phyloP scores from a whole-genome alignment of 2,113 vertebrate genomes.

The Asarcornis scutulata region DNA sequence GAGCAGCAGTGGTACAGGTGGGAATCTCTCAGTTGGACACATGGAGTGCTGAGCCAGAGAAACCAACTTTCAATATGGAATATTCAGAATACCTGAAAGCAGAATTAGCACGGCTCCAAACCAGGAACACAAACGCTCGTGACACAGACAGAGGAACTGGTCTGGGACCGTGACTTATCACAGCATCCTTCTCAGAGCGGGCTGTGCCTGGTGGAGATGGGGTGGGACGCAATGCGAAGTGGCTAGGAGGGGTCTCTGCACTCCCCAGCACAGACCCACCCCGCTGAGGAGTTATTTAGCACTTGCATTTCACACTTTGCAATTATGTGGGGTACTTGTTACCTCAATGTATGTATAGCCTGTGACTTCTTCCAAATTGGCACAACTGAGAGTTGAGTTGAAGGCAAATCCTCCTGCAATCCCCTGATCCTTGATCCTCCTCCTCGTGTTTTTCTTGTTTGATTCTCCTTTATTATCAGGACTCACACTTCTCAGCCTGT shows the following conservation, averaged over 20 bases:
- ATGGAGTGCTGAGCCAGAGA: accelerated
- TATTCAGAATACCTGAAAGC: neutral
- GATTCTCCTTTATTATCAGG: slow-evolving; percentile 53
- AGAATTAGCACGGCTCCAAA: neutral
- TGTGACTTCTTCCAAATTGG: neutral
- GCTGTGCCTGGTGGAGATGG: neutral
- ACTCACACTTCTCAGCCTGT: slow-evolving; percentile 52
- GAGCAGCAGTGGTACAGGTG: neutral
- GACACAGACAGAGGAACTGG: neutral
- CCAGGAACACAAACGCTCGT: accelerated
- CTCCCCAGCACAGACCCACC: accelerated
- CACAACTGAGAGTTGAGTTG: neutral
- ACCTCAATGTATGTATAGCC: neutral
- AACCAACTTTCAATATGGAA: neutral
- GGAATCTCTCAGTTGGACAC: neutral
- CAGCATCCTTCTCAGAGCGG: neutral
- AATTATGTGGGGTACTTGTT: neutral
- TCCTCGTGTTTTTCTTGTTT: slow-evolving; percentile 22
- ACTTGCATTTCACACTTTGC: neutral
- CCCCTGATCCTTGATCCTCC: neutral
- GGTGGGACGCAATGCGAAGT: accelerated
- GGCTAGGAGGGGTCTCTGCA: neutral
- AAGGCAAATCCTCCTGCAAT: neutral
- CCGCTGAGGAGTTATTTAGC: neutral
- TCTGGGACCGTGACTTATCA: neutral